Evolutionary conservation across 2,888 invertebrate genomes (phyloP).

Genomic region (Azorinus chamasolen): DNA sequence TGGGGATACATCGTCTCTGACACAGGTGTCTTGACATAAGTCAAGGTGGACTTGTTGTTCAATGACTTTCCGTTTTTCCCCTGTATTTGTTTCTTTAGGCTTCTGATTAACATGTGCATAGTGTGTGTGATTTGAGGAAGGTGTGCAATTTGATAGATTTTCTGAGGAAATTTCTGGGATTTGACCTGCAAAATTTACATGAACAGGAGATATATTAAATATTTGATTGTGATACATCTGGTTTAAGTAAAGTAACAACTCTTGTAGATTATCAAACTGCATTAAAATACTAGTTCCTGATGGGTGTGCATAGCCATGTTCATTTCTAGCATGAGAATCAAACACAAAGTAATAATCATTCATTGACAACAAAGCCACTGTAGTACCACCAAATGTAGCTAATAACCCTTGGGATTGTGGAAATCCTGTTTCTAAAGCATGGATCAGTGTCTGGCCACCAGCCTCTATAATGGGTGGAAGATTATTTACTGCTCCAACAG

Average conservation of each 20-base stretch:
- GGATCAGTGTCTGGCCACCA: background rate
- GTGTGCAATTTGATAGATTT: no score
- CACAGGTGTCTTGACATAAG: no score
- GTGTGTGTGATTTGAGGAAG: no score
- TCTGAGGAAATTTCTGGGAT: no score
- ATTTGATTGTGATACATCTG: no score
- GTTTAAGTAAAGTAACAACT: background rate
- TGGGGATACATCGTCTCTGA: no score
- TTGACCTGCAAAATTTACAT: no score
- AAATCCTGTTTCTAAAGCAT: background rate
- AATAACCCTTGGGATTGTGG: background rate
- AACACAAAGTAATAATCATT: background rate
- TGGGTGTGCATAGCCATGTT: background rate
- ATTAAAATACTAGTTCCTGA: background rate
- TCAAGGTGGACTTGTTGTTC: no score
- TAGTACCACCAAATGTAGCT: constrained; percentile 1
- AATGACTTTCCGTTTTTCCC: no score
- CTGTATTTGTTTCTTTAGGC: no score
- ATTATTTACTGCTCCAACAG: background rate
- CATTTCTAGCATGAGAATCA: constrained; percentile 11
- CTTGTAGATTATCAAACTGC: background rate
- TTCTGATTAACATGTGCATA: no score
- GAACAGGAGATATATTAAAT: no score
- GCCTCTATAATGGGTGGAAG: background rate
- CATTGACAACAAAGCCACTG: background rate